A percentile compares a stretch with the other conserved stretches of the same genome.
These are phyloP conservation scores for Ommatoiulus sabulosus DNA, from an alignment of 2,888 invertebrate species.

Conservation along the genomic window DNA sequence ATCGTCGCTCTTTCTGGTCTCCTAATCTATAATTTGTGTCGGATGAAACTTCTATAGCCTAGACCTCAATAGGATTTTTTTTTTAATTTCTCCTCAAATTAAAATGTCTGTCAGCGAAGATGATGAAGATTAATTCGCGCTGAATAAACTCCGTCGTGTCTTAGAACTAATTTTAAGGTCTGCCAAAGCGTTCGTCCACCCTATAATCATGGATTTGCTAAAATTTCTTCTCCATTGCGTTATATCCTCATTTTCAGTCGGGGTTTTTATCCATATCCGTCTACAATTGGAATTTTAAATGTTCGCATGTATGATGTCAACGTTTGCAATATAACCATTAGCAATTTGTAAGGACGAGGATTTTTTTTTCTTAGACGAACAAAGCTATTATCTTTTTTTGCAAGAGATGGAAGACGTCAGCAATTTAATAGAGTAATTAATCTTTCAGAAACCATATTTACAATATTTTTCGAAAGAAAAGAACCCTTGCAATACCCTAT, in stretches of 20 bases:
- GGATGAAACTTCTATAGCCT: conserved; percentile 22
- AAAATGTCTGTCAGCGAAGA: conserved; percentile 14
- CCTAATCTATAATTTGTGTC: conserved; percentile 43
- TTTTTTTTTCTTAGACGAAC: neutral
- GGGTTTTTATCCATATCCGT: neutral
- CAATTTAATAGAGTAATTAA: neutral
- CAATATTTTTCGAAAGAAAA: neutral
- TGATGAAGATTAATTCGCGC: conserved; percentile 32
- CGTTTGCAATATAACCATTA: neutral
- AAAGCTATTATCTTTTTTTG: neutral
- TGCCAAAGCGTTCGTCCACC: neutral
- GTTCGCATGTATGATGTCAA: neutral
- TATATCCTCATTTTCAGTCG: neutral
- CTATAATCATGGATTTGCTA: neutral
- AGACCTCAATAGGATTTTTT: conserved; percentile 30
- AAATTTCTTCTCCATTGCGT: neutral
- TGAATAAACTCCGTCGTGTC: neutral
- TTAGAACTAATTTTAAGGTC: conserved; percentile 1
- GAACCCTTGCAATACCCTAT: too few species aligned
- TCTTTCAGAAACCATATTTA: neutral
- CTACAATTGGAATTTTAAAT: neutral
- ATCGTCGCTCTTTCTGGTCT: conserved; percentile 20
- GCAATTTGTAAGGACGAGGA: neutral
- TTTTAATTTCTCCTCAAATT: neutral
- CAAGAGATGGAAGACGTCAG: neutral